Percentiles rank a stretch among this genome's conserved stretches.
These are phyloP conservation scores for Myrmecobius fasciatus DNA, from an alignment of 2,113 vertebrate genomes.

Conservation along the genomic window DNA sequence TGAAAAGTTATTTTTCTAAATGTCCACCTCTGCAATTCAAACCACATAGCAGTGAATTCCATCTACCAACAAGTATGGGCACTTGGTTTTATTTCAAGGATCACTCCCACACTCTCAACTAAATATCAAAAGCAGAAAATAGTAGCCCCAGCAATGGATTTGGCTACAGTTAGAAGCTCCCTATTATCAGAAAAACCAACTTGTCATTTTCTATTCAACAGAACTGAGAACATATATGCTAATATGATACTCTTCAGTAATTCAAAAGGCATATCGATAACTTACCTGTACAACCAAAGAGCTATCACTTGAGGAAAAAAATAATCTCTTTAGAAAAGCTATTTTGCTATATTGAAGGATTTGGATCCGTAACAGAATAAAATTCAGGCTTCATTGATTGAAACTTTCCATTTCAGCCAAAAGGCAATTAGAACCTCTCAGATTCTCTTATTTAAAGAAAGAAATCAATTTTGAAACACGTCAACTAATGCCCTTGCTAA, in stretches of 20 bases:
- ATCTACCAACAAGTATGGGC: not conserved
- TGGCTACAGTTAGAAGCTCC: not conserved
- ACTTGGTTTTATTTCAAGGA: not conserved
- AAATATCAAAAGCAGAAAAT: not conserved
- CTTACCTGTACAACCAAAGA: conserved; percentile 78
- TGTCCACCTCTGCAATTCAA: not conserved
- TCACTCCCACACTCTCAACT: conserved; percentile 39
- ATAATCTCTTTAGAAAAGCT: conserved; percentile 51
- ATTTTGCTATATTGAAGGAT: conserved; percentile 74
- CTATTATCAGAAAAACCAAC: not conserved
- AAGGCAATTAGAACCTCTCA: conserved; percentile 74
- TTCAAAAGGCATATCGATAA: conserved; percentile 61
- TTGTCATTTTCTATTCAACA: not conserved
- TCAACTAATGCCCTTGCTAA: not conserved
- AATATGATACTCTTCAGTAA: conserved; percentile 50
- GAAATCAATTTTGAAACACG: conserved; percentile 25
- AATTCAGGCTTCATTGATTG: conserved; percentile 70
- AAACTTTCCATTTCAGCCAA: conserved; percentile 75
- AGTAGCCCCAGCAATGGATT: not conserved
- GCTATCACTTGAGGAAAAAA: conserved; percentile 78
- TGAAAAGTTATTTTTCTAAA: not conserved
- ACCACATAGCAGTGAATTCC: not conserved
- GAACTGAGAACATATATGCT: not conserved
- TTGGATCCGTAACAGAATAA: conserved; percentile 71
- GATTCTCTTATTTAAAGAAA: conserved; percentile 72